Conservation (phyloP, 2,888 invertebrate genomes). For the Pocota personata region DNA sequence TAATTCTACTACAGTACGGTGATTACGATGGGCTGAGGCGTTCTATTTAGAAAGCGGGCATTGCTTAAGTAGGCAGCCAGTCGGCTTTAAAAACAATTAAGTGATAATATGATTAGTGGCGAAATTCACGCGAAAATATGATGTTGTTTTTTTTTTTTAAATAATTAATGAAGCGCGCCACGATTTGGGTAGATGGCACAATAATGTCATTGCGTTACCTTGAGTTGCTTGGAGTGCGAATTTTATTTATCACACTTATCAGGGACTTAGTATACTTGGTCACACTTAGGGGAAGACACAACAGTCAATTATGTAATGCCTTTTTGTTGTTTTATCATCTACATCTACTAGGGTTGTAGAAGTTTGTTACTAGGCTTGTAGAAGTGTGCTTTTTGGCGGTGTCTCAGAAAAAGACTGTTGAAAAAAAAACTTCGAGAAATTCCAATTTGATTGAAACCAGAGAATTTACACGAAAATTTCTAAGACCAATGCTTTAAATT, state of each 20-base stretch:
- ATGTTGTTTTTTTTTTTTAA: not conserved
- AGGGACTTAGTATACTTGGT: not conserved
- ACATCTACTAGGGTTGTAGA: no score
- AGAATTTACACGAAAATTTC: no score
- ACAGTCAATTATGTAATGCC: not conserved
- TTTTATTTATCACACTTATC: not conserved
- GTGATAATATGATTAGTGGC: not conserved
- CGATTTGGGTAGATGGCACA: not conserved
- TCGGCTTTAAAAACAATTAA: not conserved
- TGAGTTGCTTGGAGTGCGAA: not conserved
- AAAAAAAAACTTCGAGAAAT: no score
- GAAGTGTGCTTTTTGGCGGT: no score
- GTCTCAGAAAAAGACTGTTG: no score
- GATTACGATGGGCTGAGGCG: not conserved
- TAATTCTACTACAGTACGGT: not conserved
- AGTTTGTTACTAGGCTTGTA: no score
- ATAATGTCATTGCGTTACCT: not conserved
- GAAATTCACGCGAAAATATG: not conserved
- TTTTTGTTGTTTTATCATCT: not conserved
- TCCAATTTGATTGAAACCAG: no score
- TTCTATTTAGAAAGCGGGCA: not conserved
- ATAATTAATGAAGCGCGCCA: not conserved
- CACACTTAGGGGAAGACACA: not conserved
- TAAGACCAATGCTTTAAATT: no score
- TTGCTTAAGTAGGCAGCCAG: not conserved